Base-by-base conservation (phyloP, 92 coral and sea anemone genomes). In the Meandrina meandrites region DNA sequence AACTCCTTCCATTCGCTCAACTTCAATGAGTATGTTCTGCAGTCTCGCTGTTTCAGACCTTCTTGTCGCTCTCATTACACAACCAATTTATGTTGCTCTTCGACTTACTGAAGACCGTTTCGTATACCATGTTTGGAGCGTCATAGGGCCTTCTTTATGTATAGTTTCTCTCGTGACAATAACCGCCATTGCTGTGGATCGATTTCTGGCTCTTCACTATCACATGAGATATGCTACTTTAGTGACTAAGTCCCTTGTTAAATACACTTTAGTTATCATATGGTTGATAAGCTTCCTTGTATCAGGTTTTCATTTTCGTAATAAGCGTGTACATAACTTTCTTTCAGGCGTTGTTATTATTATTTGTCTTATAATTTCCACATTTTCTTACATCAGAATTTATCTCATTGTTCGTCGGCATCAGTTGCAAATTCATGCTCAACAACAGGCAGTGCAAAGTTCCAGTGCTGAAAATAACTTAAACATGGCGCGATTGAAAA, bases 221-320 rank as follows among this genome's bases (percentile, higher is more conserved):
- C 90, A 87, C 58, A 10, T 87, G 86, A 31, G 86, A 80, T 87
- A 87, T 34, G 45, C 62, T 8, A 40, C 75, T n/a, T 22, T 87
- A 27, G 80, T 87, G 58, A 87, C 86, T 3, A 24, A 74, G 1
- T 56, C 79, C 13, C 56, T 86, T 24, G 69, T 62, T 24, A 62
- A 62, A 62, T 62, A 62, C 24, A 62, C 15, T 24, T 62, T 62
- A 62, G 27, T 62, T 22, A 24, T 62, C 0, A 24, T 62, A 24
- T 62, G 69, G 69, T 62, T 62, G 31, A 62, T 62, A 0, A 62
- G 31, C 69, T 62, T 62, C 30, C 69, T 62, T 5, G 12, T 5
- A 21, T 21, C 68, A 60, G 68, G 68, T 22, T 22, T 60, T 60
- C 0, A 22, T 13, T 60, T 24, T 24, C 22, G 68, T 2, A 40